Conservation (phyloP, 2,888 invertebrate species). For the Adelphocoris suturalis region DNA sequence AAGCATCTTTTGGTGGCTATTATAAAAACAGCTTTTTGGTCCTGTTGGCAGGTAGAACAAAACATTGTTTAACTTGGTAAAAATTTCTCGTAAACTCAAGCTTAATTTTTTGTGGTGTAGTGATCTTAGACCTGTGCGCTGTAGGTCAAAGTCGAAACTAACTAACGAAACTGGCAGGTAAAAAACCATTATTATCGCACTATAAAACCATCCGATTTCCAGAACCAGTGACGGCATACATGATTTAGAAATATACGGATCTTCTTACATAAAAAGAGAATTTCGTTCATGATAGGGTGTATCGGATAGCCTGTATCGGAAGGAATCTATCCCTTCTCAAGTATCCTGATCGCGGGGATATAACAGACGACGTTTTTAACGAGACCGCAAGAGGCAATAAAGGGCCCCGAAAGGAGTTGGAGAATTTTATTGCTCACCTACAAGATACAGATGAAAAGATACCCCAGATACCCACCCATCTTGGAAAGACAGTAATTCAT, state of each 20-base stretch:
- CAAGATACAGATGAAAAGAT: conserved; percentile 66
- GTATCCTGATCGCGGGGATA: conserved; percentile 58
- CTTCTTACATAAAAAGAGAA: neutral
- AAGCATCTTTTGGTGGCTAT: too few species aligned
- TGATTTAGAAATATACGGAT: neutral
- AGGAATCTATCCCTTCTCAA: conserved; percentile 21
- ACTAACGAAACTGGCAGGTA: too few species aligned
- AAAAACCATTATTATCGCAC: too few species aligned
- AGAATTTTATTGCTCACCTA: conserved; percentile 58
- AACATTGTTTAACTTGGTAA: too few species aligned
- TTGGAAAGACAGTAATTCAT: conserved; percentile 57
- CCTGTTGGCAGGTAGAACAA: too few species aligned
- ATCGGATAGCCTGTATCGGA: neutral
- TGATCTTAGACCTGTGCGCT: too few species aligned
- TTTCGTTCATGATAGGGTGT: neutral
- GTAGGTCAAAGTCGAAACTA: too few species aligned
- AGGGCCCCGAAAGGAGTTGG: conserved; percentile 42
- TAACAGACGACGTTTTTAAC: conserved; percentile 62
- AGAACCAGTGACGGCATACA: too few species aligned
- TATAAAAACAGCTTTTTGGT: too few species aligned
- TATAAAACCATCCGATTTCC: too few species aligned
- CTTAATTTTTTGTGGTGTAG: too few species aligned
- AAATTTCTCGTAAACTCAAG: too few species aligned
- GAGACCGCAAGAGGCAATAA: conserved; percentile 65
- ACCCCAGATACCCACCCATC: conserved; percentile 30